Base-by-base conservation (phyloP, 1,140 invertebrate genomes). In the Scaptomyza graminum region DNA sequence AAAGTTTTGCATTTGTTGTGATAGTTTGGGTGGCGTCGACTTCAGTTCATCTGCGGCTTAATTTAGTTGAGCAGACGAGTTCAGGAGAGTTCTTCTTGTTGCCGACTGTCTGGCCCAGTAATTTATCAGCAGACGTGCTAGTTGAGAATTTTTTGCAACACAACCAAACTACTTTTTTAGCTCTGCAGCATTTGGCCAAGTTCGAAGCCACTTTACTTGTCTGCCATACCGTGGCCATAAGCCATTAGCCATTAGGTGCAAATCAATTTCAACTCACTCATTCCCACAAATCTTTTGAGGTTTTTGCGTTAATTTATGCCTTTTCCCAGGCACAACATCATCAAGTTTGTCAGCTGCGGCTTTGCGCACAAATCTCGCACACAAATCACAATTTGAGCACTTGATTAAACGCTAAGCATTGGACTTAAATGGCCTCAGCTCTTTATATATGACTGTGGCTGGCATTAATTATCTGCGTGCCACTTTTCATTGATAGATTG, bases 151-250 rank as follows among this genome's bases (percentile, higher is more conserved):
- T 25, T 18, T 55, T 49, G 54, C 25, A 64, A 18, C 43, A 12
- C 18, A 37, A 37, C 31, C 63, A 76, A 79, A 83, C 65, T 63
- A 63, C 28, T 76, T 79, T 83, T 79, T 83, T 76, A 83, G 78
- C 72, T 70, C 55, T 28, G 46, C 57, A 57, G 34, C 66, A 59
- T 69, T 79, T 68, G 46, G 63, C 61, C 52, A 82, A 74, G 34
- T 74, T 39, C 12, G 77, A 57, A 82, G 52, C 74, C 54, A 82
- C 69, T 83, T 83, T 61, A 56, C 51, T 62, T 60, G 65, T 61
- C 57, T 62, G 41, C 46, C 43, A 8, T 15, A 18, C 22, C 54
- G 13, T 16, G 65, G 56, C 54, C 56, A 16, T 50, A 43, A 46
- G 46, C 69, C 55, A 55, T 74, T 67, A 46, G 46, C 69, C 55